Percentiles rank a stretch among this genome's conserved stretches.
Conservation (phyloP, 1,140 invertebrate species). For the Thaumetopoea pityocampa region DNA sequence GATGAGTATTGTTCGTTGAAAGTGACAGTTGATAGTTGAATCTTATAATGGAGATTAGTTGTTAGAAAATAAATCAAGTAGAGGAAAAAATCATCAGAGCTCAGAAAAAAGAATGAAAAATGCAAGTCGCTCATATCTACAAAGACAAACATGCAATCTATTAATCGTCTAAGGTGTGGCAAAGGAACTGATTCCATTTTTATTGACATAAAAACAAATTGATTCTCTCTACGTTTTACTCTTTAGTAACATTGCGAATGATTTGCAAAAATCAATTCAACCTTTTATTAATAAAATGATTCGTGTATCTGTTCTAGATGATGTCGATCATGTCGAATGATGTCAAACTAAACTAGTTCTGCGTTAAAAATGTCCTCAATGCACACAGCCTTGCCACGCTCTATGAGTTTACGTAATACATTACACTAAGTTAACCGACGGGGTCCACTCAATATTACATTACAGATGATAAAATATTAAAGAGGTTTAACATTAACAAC, state of each 20-base stretch:
- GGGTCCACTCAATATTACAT: constrained; percentile 66
- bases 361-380: constrained; percentile 77
- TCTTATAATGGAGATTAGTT: constrained; percentile 59
- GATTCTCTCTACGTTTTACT: constrained; percentile 54
- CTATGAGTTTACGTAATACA: constrained; percentile 73
- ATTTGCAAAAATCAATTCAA: constrained; percentile 54
- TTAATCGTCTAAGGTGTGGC: constrained; percentile 72
- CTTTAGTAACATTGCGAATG: constrained; percentile 50
- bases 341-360: constrained; percentile 69
- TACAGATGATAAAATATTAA: constrained; percentile 68
- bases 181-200: constrained; percentile 71
- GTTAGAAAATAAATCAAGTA: constrained; percentile 39
- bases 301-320: constrained; percentile 64
- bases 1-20: constrained; percentile 23
- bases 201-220: constrained; percentile 48
- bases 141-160: constrained; percentile 61
- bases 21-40: constrained; percentile 45
- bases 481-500: constrained; percentile 68
- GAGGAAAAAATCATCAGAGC: constrained; percentile 38
- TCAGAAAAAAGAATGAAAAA: constrained; percentile 40
- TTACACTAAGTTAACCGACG: constrained; percentile 69
- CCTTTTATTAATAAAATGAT: constrained; percentile 55
- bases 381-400: constrained; percentile 82
- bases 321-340: constrained; percentile 62
- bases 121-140: constrained; percentile 43